These are phyloP conservation scores for Hydropotes inermis DNA, from an alignment of 2,113 vertebrate species.

Conservation along the genomic window DNA sequence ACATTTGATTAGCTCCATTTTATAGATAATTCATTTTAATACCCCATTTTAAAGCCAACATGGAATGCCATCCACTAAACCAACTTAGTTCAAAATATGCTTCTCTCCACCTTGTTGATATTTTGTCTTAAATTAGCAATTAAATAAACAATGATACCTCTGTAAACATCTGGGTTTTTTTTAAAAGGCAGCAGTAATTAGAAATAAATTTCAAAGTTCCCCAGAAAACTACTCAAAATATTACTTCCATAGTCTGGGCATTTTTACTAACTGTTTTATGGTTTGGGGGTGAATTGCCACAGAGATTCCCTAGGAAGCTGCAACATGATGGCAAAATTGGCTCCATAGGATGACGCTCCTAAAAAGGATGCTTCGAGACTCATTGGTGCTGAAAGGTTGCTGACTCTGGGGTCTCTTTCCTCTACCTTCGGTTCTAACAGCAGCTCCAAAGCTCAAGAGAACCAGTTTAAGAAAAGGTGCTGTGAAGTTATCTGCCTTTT, in stretches of 20 bases:
- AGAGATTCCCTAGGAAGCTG: background rate
- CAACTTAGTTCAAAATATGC: background rate
- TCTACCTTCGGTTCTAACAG: background rate
- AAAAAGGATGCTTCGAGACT: background rate
- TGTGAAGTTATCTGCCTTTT: background rate
- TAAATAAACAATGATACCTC: background rate
- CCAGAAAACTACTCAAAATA: background rate
- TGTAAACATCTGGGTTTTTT: background rate
- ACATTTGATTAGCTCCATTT: background rate
- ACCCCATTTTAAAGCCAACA: background rate
- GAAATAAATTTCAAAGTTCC: background rate
- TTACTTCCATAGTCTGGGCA: background rate
- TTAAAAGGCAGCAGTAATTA: background rate
- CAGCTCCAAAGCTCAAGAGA: rapidly evolving
- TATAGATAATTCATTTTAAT: background rate
- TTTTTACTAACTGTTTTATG: background rate
- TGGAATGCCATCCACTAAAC: background rate
- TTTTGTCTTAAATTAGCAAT: background rate
- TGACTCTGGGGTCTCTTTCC: background rate
- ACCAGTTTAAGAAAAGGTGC: background rate
- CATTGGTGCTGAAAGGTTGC: background rate
- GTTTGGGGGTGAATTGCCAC: background rate
- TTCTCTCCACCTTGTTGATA: background rate
- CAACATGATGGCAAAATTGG: background rate
- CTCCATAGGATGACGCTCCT: background rate